Conservation (phyloP, 2,888 invertebrate genomes). For the Bembecia ichneumoniformis region DNA sequence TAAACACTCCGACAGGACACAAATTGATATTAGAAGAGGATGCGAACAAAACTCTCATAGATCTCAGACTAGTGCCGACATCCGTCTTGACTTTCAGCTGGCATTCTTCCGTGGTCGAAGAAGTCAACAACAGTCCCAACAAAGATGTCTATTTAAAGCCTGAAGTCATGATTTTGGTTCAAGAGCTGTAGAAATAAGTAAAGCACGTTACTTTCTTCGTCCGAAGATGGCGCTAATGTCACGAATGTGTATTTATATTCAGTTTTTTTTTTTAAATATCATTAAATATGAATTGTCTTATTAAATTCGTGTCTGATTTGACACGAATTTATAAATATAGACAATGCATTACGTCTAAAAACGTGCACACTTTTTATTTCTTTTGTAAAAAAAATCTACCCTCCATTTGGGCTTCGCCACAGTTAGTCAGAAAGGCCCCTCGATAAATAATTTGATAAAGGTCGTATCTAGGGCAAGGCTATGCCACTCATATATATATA, state of each 20-base stretch:
- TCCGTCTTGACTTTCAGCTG: constrained; percentile 83
- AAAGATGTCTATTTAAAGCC: constrained; percentile 80
- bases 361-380: too few species aligned
- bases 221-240: neutral
- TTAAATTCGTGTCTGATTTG: neutral
- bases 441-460: too few species aligned
- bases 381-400: too few species aligned
- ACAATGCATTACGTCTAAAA: too few species aligned
- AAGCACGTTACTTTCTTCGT: too few species aligned
- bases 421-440: too few species aligned
- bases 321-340: neutral
- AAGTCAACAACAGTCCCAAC: constrained; percentile 63
- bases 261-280: neutral
- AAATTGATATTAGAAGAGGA: constrained; percentile 76
- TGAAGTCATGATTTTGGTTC: constrained; percentile 80
- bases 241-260: neutral
- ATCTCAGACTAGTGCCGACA: constrained; percentile 87
- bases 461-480: too few species aligned
- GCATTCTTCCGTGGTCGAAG: constrained; percentile 68
- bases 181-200: constrained; percentile 49
- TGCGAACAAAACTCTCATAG: constrained; percentile 80
- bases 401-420: too few species aligned
- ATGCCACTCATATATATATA: too few species aligned
- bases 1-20: constrained; percentile 79
- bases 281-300: neutral